Base-by-base conservation (phyloP, 2,113 vertebrate genomes). In the Marmota monax region DNA sequence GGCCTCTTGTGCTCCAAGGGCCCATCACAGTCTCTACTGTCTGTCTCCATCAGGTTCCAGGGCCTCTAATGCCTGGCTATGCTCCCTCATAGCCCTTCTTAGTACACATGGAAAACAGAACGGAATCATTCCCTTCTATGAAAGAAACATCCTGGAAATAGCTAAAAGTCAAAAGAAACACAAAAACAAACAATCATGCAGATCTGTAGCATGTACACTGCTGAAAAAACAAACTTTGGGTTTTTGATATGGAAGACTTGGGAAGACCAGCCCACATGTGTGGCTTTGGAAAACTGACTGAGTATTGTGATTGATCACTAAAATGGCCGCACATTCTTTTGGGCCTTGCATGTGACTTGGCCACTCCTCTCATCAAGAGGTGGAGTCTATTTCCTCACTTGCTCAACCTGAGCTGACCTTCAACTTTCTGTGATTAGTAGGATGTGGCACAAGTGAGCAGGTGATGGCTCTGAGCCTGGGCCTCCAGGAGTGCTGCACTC, bases 81-180 rank as follows among this genome's bases (percentile, higher is more conserved):
- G 42, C 39, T 94, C 20, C 6, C 5, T 61, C 69, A 70, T 13
- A 85, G 42, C 61, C 48, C 63, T 10, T 93, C 95, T 93, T 78
- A 20, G 63, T 80, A 70, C 69, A 94, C 58, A 73, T 82, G 95
- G 72, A 51, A 76, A 83, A 83, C 82, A 97, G 72, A 86, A 91
- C 53, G n/a, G 61, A 94, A 56, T n/a, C 8, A n/a, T 83, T 83
- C 58, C 95, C 23, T 37, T 85, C n/a, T 86, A 39, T 69, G 84
- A 88, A 84, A 86, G 86, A 86, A 93, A 94, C 23, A 92, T 84
- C 82, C 42, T 88, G 82, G 84, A 91, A 97, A 92, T 85, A 97
- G 63, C 86, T 70, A 79, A 93, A 86, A 90, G 72, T 95, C 77
- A 92, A 97, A 96, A 95, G 56, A 96, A 96, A 92, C 78, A 92